A percentile compares a stretch with the other conserved stretches of the same genome.
phyloP scores from a whole-genome alignment of 2,888 invertebrate species.

The Coleophora deauratella region DNA sequence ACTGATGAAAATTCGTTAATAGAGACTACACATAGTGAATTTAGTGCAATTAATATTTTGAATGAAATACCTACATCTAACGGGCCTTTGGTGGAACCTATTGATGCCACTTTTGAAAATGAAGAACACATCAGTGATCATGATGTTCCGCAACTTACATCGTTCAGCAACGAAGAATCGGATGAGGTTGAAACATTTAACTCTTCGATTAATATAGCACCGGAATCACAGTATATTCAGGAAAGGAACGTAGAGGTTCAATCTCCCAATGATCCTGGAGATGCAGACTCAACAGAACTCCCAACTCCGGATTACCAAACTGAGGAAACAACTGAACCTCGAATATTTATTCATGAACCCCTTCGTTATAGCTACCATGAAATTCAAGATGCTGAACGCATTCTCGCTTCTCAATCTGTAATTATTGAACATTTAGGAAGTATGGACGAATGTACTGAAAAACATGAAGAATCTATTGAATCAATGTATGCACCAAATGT shows the following conservation, averaged over 20 bases:
- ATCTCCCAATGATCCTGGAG: not conserved
- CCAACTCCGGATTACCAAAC: too few species aligned
- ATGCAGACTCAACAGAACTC: not conserved
- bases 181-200: slow-evolving; percentile 37
- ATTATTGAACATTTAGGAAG: too few species aligned
- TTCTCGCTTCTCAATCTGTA: slow-evolving; percentile 18
- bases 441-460: slow-evolving; percentile 1
- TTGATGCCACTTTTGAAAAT: not conserved
- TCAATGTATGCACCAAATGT: too few species aligned
- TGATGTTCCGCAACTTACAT: slow-evolving; percentile 28
- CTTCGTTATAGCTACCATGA: slow-evolving; percentile 30
- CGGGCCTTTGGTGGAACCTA: not conserved
- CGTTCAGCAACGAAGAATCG: slow-evolving; percentile 36
- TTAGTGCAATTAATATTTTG: too few species aligned
- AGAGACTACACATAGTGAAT: not conserved
- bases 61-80: slow-evolving; percentile 11
- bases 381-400: slow-evolving; percentile 35
- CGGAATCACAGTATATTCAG: not conserved
- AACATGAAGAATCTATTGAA: slow-evolving; percentile 1
- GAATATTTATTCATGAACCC: too few species aligned
- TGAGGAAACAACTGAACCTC: too few species aligned
- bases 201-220: slow-evolving; percentile 15
- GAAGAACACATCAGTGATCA: slow-evolving; percentile 1
- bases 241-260: slow-evolving; percentile 1
- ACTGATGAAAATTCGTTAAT: not conserved